phyloP scores from a whole-genome alignment of 2,888 invertebrate genomes.

The Patella ulyssiponensis region DNA sequence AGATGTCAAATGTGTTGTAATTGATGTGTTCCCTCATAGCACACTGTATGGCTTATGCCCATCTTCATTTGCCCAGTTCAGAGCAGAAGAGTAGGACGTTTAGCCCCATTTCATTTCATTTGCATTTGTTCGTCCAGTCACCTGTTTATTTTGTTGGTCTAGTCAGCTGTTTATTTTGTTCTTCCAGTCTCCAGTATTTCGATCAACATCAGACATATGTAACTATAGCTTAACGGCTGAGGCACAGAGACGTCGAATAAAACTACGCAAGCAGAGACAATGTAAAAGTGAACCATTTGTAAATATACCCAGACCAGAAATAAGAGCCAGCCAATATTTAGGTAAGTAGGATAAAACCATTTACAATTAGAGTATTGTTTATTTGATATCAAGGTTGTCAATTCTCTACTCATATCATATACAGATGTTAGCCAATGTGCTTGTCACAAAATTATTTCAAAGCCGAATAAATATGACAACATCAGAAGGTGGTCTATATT shows the following conservation, averaged over 20 bases:
- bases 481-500: no score
- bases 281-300: constrained; percentile 65
- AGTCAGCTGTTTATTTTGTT: constrained; percentile 43
- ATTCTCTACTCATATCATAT: not conserved
- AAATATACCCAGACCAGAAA: constrained; percentile 23
- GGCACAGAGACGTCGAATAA: constrained; percentile 45
- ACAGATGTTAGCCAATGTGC: constrained; percentile 3
- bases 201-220: constrained; percentile 62
- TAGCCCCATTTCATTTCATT: not conserved
- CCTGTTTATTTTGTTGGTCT: constrained; percentile 14
- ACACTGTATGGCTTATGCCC: no score
- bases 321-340: no score
- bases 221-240: constrained; percentile 41
- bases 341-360: no score
- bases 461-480: no score
- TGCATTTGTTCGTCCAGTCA: no score
- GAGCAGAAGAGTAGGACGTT: not conserved
- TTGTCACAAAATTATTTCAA: not conserved
- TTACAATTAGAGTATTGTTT: no score
- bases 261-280: constrained; percentile 54
- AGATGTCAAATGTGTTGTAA: no score
- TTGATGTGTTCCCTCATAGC: no score
- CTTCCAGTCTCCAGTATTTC: constrained; percentile 47
- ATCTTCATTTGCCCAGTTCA: not conserved
- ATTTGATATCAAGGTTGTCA: not conserved